Evolutionary conservation across 35 echinoderm and acorn worm species (phyloP).

Genomic region (Heliocidaris erythrogramma): DNA sequence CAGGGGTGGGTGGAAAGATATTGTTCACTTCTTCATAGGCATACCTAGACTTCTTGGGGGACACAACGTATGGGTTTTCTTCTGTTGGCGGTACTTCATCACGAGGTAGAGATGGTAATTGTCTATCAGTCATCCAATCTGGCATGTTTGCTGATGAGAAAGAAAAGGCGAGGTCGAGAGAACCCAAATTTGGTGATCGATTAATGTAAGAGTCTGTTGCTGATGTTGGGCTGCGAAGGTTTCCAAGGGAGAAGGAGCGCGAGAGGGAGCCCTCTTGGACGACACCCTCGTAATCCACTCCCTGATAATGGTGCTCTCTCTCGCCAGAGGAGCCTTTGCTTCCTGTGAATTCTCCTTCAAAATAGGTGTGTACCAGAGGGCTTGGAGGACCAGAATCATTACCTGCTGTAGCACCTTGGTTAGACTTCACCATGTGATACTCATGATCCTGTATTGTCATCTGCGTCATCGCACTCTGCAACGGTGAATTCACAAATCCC

Average conservation of each 20-base stretch:
- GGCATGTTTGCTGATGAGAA: conserved; percentile 40
- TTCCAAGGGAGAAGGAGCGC: conserved; percentile 30
- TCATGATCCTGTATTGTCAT: not conserved
- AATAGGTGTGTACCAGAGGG: not conserved
- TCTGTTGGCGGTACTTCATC: conserved; percentile 51
- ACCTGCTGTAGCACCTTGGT: conserved; percentile 7
- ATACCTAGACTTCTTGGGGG: conserved; percentile 27
- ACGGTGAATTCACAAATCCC: conserved; percentile 68
- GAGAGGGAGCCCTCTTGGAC: conserved; percentile 26
- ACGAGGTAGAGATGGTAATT: conserved; percentile 69
- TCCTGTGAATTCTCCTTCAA: not conserved
- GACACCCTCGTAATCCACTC: conserved; percentile 44
- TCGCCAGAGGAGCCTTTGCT: conserved; percentile 51
- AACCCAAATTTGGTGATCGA: conserved; percentile 72
- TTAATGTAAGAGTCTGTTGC: conserved; percentile 54
- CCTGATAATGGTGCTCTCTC: conserved; percentile 52
- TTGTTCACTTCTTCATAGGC: conserved; percentile 47
- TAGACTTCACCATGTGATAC: conserved; percentile 22
- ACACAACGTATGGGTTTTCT: conserved; percentile 62
- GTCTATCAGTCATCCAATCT: conserved; percentile 62
- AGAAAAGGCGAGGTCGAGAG: conserved; percentile 71
- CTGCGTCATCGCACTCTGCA: conserved; percentile 8
- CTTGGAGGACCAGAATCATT: conserved; percentile 6
- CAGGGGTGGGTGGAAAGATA: conserved; percentile 36
- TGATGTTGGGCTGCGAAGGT: conserved; percentile 42